phyloP scores from a whole-genome alignment of 1,140 invertebrate species.

The Daktulosphaira vitifoliae region DNA sequence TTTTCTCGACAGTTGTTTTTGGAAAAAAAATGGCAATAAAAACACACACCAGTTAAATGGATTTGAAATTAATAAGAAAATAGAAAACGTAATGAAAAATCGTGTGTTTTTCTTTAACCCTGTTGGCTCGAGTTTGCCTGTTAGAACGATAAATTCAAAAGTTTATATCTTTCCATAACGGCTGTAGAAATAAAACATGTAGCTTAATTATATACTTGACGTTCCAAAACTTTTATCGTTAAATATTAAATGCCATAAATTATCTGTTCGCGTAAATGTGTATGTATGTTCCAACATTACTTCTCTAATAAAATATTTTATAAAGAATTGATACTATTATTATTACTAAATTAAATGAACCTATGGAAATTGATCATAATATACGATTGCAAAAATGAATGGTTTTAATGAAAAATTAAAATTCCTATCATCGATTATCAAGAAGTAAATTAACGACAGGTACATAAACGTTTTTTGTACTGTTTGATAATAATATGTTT shows the following conservation, averaged over 20 bases:
- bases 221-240: constrained; percentile 32
- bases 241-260: constrained; percentile 30
- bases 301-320: neutral
- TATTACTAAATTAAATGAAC: constrained; percentile 6
- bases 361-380: too few species aligned
- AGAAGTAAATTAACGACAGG: too few species aligned
- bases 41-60: neutral
- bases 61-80: constrained; percentile 11
- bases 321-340: constrained; percentile 16
- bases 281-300: neutral
- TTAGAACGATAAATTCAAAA: constrained; percentile 17
- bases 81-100: constrained; percentile 24
- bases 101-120: neutral
- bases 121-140: neutral
- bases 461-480: too few species aligned
- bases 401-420: too few species aligned
- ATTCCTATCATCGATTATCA: too few species aligned
- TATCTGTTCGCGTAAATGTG: neutral
- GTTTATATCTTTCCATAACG: constrained; percentile 31
- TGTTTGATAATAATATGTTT: too few species aligned
- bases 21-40: too few species aligned
- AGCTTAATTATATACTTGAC: constrained; percentile 33
- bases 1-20: too few species aligned
- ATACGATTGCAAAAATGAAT: too few species aligned
- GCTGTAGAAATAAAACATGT: constrained; percentile 30